These are phyloP conservation scores for Caranx melampygus DNA, from an alignment of 2,113 vertebrate species.

Conservation along the genomic window DNA sequence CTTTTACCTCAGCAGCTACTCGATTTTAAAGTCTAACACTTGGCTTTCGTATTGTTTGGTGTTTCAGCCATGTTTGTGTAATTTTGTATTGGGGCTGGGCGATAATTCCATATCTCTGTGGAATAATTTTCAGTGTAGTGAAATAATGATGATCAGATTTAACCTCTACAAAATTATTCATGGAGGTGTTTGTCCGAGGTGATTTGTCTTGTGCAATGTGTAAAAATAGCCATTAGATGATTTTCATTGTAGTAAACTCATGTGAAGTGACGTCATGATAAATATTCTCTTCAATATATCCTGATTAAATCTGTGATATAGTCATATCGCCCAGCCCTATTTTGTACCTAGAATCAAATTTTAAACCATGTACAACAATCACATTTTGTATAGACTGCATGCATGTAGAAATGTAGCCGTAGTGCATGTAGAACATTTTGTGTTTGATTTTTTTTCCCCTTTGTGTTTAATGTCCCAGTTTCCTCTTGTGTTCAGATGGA, in stretches of 20 bases:
- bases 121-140: background rate
- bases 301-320: background rate
- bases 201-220: background rate
- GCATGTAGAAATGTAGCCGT: conserved; percentile 41
- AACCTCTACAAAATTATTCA: background rate
- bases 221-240: background rate
- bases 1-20: conserved; percentile 47
- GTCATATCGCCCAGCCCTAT: conserved; percentile 56
- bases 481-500: conserved; percentile 12
- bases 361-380: conserved; percentile 5
- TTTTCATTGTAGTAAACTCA: background rate
- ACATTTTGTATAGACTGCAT: conserved; percentile 21
- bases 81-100: conserved; percentile 34
- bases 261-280: background rate
- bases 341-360: conserved; percentile 16
- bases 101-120: conserved; percentile 18
- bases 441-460: conserved; percentile 26
- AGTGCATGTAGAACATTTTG: conserved; percentile 46
- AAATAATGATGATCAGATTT: background rate
- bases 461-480: conserved; percentile 45
- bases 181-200: background rate
- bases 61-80: conserved; percentile 42
- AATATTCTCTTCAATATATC: background rate
- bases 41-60: conserved; percentile 62
- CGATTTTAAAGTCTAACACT: conserved; percentile 50